Evolutionary conservation across 1,140 invertebrate species (phyloP).

Genomic region (Drosophila pandora): DNA sequence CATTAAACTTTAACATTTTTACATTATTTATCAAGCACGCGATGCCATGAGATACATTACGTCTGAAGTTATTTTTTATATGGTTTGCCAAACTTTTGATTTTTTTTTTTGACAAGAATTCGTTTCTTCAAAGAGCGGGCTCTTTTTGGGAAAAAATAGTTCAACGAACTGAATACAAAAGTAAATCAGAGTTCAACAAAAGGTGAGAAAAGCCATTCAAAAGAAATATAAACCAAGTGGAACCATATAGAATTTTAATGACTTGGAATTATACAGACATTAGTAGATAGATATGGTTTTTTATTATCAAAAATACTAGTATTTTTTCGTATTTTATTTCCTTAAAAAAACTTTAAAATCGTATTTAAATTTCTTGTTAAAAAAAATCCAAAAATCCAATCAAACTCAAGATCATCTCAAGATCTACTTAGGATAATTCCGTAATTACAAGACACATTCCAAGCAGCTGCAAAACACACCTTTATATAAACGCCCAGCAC

Average conservation of each 20-base stretch:
- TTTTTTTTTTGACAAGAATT: slow-evolving; percentile 26
- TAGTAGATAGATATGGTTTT: background rate
- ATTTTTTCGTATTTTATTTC: background rate
- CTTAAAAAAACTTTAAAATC: background rate
- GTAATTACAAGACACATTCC: slow-evolving; percentile 32
- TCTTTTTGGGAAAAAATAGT: slow-evolving; percentile 23
- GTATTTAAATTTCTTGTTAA: slow-evolving; percentile 14
- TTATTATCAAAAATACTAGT: background rate
- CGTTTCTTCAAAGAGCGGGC: slow-evolving; percentile 4
- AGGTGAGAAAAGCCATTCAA: slow-evolving; percentile 37
- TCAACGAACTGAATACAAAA: slow-evolving; percentile 48
- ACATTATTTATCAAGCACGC: slow-evolving; percentile 50
- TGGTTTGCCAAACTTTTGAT: slow-evolving; percentile 24
- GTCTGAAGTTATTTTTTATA: slow-evolving; percentile 33
- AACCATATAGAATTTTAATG: slow-evolving; percentile 12
- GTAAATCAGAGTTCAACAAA: slow-evolving; percentile 39
- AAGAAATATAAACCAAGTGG: slow-evolving; percentile 6
- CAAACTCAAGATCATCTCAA: slow-evolving; percentile 27
- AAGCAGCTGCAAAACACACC: slow-evolving; percentile 38
- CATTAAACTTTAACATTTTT: slow-evolving; percentile 37
- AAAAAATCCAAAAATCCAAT: slow-evolving; percentile 21
- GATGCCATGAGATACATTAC: slow-evolving; percentile 43
- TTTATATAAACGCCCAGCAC: slow-evolving; percentile 37
- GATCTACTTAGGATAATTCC: slow-evolving; percentile 18
- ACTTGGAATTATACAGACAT: background rate